Evolutionary conservation across 1,140 invertebrate genomes (phyloP), one percentile per base, ranked within the genome.

Genomic region (Aporrectodea caliginosa): DNA sequence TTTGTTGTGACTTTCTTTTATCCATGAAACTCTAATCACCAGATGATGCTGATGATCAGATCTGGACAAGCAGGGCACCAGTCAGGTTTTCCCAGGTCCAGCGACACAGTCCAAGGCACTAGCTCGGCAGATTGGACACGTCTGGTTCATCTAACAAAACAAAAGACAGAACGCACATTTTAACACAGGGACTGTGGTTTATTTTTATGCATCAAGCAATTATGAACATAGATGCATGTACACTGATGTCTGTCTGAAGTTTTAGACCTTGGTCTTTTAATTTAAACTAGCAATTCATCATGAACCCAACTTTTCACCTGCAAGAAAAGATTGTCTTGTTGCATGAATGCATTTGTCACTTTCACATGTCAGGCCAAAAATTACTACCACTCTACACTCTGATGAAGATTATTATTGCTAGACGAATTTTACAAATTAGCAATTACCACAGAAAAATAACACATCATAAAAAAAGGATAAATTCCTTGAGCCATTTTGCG

Each of bases 61-160:
- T 58, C 43, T 58, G 6, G 43, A 58, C 22, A 58, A 58, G 43
- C 43, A 58, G 43, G 22, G 43, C 22, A 58, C 6, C 6, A 58
- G n/a, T 58, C 43, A 58, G 22, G 6, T 22, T 58, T 58, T 58
- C 22, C 43, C 43, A 58, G 6, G 6, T 58, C 43, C 43, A 58
- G 43, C 22, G 43, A 22, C 43, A 6, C 6, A 12, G 43, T 84
- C 84, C 73, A 84, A 84, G 31, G 95, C 94, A 89, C 97, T 96
- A 72, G 95, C 95, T 83, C 95, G 92, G 86, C 95, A 98, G 81
- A 98, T 97, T 1, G 96, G 96, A 89, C 96, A 98, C 69, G 96
- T 97, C 87, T 95, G 92, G 89, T 98, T 98, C 14, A 94, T 94
- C 95, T 97, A 92, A n/a, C 43, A 58, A 12, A 58, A 58, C 43